phyloP scores from a whole-genome alignment of 2,888 invertebrate genomes.

The Ophonus ardosiacus region DNA sequence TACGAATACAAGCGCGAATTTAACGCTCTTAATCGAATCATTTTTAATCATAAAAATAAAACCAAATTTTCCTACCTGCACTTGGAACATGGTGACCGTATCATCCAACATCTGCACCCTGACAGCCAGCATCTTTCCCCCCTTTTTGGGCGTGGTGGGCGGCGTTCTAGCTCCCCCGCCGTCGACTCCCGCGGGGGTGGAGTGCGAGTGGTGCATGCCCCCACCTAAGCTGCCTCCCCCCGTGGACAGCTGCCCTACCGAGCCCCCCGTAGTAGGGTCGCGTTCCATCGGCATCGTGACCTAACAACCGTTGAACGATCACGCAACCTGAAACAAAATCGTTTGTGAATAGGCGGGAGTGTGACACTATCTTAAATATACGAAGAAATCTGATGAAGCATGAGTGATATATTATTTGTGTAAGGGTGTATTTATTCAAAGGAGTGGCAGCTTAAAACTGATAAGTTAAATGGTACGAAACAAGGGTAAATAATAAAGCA shows the following conservation, averaged over 20 bases:
- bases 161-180: constrained; percentile 84
- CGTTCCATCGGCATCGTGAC: constrained; percentile 68
- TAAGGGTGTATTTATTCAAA: no score
- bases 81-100: constrained; percentile 93
- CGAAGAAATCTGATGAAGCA: no score
- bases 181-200: constrained; percentile 91
- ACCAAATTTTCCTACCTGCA: constrained; percentile 82
- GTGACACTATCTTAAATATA: no score
- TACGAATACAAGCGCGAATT: no score
- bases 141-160: constrained; percentile 88
- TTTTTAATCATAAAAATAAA: no score
- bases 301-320: neutral
- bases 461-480: no score
- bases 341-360: neutral
- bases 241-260: constrained; percentile 74
- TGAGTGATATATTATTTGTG: no score
- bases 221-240: constrained; percentile 71
- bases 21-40: no score
- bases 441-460: no score
- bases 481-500: no score
- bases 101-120: constrained; percentile 94
- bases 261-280: constrained; percentile 71
- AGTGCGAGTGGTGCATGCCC: constrained; percentile 89
- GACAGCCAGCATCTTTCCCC: constrained; percentile 93
- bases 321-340: constrained; percentile 63